Evolutionary conservation across 2,797 vertebrate genomes (phyloP).

Genomic region (Emydoidea blandingii): DNA sequence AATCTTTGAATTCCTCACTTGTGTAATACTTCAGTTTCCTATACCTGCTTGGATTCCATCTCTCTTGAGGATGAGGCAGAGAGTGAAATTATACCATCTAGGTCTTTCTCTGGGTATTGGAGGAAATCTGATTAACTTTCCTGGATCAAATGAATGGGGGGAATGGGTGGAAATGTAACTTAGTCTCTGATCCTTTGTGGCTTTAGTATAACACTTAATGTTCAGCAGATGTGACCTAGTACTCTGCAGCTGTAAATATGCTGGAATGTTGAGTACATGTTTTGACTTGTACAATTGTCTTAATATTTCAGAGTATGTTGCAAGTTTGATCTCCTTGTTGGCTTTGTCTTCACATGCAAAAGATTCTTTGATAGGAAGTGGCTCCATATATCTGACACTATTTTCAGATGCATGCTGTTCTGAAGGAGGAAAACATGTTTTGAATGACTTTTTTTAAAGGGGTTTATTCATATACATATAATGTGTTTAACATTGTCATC

Average conservation of each 20-base stretch:
- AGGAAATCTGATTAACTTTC: conserved; percentile 33
- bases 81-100: not conserved
- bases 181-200: conserved; percentile 11
- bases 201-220: not conserved
- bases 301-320: not conserved
- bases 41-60: not conserved
- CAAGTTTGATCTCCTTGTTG: not conserved
- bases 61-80: not conserved
- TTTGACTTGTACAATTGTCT: conserved; percentile 31
- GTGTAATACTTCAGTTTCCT: not conserved
- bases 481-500: not conserved
- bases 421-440: not conserved
- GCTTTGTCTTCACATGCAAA: not conserved
- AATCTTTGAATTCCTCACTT: not conserved
- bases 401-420: conserved; percentile 1
- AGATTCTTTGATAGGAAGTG: not conserved
- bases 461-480: not conserved
- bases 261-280: not conserved
- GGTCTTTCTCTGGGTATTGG: not conserved
- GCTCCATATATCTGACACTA: not conserved
- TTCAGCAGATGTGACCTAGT: not conserved
- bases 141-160: not conserved
- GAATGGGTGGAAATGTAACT: not conserved
- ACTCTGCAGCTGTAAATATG: not conserved
- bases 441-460: not conserved